Base-by-base conservation (phyloP, 2,888 invertebrate genomes). In the Leucozona laternaria region DNA sequence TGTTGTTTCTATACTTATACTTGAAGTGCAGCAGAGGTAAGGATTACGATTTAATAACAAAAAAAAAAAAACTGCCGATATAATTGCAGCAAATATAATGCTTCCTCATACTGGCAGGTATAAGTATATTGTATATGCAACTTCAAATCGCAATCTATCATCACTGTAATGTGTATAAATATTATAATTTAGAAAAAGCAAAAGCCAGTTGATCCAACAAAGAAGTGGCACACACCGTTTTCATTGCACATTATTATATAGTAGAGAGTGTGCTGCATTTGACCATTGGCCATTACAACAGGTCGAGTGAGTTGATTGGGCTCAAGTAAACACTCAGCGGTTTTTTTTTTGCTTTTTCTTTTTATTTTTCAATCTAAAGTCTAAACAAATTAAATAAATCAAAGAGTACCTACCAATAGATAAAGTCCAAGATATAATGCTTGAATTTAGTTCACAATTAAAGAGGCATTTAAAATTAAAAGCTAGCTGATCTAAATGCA, bases 171-270 rank as follows among this genome's bases (percentile, higher is more conserved):
- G 43, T 45, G 10, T 37, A 37, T 37, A 37, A 20, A 58, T 20
- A 17, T 34, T 57, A 57, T 57, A 57, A n/a, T n/a, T n/a, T 13
- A 15, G 17, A 22, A 50, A 70, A 79, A 22, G 60, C 60, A 60
- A 60, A 73, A 79, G 58, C 78, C 66, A 71, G 78, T 82, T 68
- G 66, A 58, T 72, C 78, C 71, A 78, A 66, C 64, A 82, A 82
- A 31, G 11, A 34, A 72, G 71, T 72, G 72, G 71, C 40, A 66
- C 48, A 72, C 22, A 78, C 71, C 48, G 58, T 78, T 66, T 78
- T 53, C 43, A 53, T 48, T 71, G 57, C 57, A 31, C 57, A 31
- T 31, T 31, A 71, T 60, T 50, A 71, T 53, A n/a, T 31, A 64
- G 72, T 64, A 37, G 22, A 50, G 64, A 64, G 45, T 57, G 28